Base-by-base conservation (phyloP, 1,140 invertebrate genomes). In the Mactra quadrangularis region DNA sequence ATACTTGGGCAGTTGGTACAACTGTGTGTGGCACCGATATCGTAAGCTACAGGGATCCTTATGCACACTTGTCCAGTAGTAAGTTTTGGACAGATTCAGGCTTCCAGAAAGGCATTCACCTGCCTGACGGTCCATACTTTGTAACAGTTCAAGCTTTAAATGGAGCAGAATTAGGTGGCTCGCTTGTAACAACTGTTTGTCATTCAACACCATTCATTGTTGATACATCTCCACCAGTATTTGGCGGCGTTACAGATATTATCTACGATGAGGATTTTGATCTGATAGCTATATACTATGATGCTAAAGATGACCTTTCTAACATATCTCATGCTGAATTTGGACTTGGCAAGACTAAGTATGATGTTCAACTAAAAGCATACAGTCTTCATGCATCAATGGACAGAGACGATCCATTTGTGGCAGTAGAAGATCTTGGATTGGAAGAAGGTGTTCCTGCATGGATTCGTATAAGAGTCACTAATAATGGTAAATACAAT, bases 221-320 rank as follows among this genome's bases (percentile, higher is more conserved):
- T 3, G 89, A 90, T 76, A 89, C 87, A n/a, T 84, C 87, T 7
- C 86, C 86, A 25, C 89, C 89, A 17, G 53, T 83, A 38, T 86
- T 90, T 27, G 29, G 78, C 45, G 55, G 47, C 15, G 83, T 89
- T 15, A 66, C 72, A 15, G 85, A 88, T 27, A 82, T 89, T 3
- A 79, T 88, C n/a, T 90, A 85, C 83, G 88, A 90, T 72, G 88
- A 89, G 27, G 88, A 89, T 68, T 89, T 89, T 76, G 85, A 89
- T 66, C 50, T 88, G 0, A 62, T 90, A 25, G 85, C 75, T 22
- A 62, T 89, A n/a, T 89, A 89, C 52, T 89, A 85, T 70, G 82
- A 85, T 59, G 85, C 75, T 7, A 78, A 77, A 27, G 89, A 90
- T 47, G 22, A 53, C 15, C 50, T 83, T 45, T 88, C 87, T 29